phyloP scores from a whole-genome alignment of 2,888 invertebrate species.

The Bellardia pandia region DNA sequence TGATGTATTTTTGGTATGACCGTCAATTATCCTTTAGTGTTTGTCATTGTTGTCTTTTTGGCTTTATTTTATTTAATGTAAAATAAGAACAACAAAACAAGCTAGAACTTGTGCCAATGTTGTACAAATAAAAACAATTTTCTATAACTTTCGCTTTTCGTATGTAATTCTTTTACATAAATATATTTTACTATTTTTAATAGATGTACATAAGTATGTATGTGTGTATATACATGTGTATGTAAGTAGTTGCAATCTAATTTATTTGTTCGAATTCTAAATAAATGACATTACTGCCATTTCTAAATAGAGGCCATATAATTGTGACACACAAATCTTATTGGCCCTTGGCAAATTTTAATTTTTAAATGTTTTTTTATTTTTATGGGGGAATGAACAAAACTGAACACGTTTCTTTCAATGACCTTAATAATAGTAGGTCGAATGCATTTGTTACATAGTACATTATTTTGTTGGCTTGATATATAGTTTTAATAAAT shows the following conservation, averaged over 20 bases:
- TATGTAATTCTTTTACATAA: neutral
- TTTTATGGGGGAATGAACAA: neutral
- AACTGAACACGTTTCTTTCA: slow-evolving; percentile 21
- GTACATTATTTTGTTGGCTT: neutral
- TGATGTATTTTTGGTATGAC: slow-evolving; percentile 78
- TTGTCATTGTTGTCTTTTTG: slow-evolving; percentile 45
- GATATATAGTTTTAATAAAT: neutral
- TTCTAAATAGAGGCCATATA: slow-evolving; percentile 25
- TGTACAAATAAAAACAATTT: slow-evolving; percentile 39
- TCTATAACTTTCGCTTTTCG: slow-evolving; percentile 64
- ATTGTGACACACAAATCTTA: slow-evolving; percentile 7
- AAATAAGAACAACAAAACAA: neutral
- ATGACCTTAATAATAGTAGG: slow-evolving; percentile 51
- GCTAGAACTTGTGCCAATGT: slow-evolving; percentile 65
- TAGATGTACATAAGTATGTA: too few relatives aligned
- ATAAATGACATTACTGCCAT: slow-evolving; percentile 44
- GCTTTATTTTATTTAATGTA: slow-evolving; percentile 8
- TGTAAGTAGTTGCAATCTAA: neutral
- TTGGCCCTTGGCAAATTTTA: slow-evolving; percentile 24
- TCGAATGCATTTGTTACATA: slow-evolving; percentile 19
- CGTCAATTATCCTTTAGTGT: slow-evolving; percentile 81
- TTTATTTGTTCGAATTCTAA: slow-evolving; percentile 31
- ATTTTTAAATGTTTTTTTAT: neutral
- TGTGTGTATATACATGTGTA: neutral
- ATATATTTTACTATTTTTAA: too few relatives aligned